Conservation (phyloP, 2,113 vertebrate genomes). For the Urocynchramus pylzowi region DNA sequence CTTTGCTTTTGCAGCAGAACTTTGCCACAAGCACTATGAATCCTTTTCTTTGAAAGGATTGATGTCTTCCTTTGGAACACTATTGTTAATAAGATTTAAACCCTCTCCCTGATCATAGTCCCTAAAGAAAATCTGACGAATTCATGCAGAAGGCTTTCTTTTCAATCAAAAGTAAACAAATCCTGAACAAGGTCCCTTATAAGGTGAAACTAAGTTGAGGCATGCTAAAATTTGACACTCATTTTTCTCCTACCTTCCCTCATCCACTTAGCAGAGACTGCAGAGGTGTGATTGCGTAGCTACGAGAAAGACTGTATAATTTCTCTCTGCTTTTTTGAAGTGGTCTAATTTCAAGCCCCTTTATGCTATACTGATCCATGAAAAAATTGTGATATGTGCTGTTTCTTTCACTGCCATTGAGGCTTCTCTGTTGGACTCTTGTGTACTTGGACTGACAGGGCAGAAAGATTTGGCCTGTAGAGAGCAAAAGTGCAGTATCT, state of each 20-base stretch:
- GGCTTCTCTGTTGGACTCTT: not conserved
- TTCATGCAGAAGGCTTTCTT: not conserved
- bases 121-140: not conserved
- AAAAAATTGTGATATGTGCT: not conserved
- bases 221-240: not conserved
- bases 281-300: not conserved
- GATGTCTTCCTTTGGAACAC: not conserved
- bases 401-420: not conserved
- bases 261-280: not conserved
- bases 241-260: not conserved
- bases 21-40: not conserved
- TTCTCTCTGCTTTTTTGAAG: slow-evolving; percentile 24
- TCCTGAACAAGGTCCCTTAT: not conserved
- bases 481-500: not conserved
- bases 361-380: not conserved
- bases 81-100: not conserved
- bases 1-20: not conserved
- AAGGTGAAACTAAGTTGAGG: slow-evolving; percentile 2
- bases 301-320: not conserved
- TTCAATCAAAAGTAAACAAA: not conserved
- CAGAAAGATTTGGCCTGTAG: not conserved
- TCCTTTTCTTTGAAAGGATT: not conserved
- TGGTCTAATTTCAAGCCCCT: slow-evolving; percentile 4
- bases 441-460: not conserved
- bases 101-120: not conserved